Evolutionary conservation across 2,888 invertebrate genomes (phyloP).

Genomic region (Drosophila atroscutellata): DNA sequence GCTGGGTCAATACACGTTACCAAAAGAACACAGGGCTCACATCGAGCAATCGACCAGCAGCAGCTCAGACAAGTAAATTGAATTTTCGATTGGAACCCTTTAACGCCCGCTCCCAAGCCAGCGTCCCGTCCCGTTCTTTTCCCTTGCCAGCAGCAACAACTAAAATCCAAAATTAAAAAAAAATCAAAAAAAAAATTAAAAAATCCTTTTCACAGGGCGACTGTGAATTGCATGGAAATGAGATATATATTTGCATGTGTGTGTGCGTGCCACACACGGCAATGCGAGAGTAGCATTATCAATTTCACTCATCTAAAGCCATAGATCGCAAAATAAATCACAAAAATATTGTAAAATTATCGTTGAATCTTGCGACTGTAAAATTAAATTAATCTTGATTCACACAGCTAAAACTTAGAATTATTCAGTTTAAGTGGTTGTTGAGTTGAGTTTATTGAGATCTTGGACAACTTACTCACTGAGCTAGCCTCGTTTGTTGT

Average conservation of each 20-base stretch:
- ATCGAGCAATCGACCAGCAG: conserved; percentile 2
- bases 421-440: background rate
- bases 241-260: conserved; percentile 15
- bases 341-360: background rate
- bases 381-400: background rate
- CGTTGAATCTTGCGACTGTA: background rate
- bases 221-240: conserved; percentile 52
- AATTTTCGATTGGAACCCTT: conserved; percentile 55
- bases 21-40: conserved; percentile 5
- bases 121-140: background rate
- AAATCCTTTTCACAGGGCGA: conserved; percentile 42
- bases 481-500: conserved; percentile 35
- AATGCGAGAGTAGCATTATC: conserved; percentile 39
- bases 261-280: background rate
- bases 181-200: conserved; percentile 53
- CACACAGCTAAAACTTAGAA: background rate
- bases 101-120: background rate
- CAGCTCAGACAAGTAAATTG: conserved; percentile 55
- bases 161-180: conserved; percentile 42
- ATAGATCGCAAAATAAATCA: background rate
- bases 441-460: background rate
- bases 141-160: background rate
- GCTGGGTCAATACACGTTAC: conserved; percentile 11
- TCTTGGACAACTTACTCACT: conserved; percentile 17
- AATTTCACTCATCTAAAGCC: background rate